Evolutionary conservation across 2,113 vertebrate genomes (phyloP).

Genomic region (Halichoeres trimaculatus): DNA sequence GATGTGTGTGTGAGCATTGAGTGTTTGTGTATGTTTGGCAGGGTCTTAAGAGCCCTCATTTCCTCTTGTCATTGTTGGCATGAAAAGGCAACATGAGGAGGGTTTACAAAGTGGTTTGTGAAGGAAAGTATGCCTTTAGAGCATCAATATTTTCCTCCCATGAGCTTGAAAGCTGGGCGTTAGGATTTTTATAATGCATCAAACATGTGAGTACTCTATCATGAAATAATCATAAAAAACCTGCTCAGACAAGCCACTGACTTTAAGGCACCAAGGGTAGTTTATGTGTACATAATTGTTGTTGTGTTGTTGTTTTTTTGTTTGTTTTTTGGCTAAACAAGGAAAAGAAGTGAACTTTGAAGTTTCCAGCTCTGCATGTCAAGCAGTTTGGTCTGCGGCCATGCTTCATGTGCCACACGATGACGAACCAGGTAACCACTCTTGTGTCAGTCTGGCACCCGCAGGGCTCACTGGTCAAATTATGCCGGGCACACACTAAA

Average conservation of each 20-base stretch:
- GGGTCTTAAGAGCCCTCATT: constrained; percentile 39
- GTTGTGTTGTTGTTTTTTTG: too few species aligned
- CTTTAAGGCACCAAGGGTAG: background rate
- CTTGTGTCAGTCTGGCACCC: too few species aligned
- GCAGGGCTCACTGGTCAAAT: too few species aligned
- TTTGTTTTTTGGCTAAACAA: too few species aligned
- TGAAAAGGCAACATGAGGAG: constrained; percentile 45
- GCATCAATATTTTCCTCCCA: constrained; percentile 21
- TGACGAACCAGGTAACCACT: too few species aligned
- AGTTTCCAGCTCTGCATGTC: too few species aligned
- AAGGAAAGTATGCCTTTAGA: constrained; percentile 17
- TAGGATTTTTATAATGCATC: background rate
- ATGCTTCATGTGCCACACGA: too few species aligned
- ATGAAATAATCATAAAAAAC: background rate
- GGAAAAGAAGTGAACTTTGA: too few species aligned
- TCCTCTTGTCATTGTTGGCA: constrained; percentile 64
- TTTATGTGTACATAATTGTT: too few species aligned
- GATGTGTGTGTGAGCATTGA: constrained; percentile 13
- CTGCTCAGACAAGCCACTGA: background rate
- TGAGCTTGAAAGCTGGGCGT: background rate
- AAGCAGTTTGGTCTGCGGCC: too few species aligned
- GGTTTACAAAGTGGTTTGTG: constrained; percentile 31
- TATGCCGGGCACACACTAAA: too few species aligned
- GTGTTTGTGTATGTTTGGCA: constrained; percentile 43
- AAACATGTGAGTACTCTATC: background rate